Percentiles rank a stretch among this genome's conserved stretches.
phyloP scores from a whole-genome alignment of 2,797 vertebrate species.

The Diglossa cyanea region DNA sequence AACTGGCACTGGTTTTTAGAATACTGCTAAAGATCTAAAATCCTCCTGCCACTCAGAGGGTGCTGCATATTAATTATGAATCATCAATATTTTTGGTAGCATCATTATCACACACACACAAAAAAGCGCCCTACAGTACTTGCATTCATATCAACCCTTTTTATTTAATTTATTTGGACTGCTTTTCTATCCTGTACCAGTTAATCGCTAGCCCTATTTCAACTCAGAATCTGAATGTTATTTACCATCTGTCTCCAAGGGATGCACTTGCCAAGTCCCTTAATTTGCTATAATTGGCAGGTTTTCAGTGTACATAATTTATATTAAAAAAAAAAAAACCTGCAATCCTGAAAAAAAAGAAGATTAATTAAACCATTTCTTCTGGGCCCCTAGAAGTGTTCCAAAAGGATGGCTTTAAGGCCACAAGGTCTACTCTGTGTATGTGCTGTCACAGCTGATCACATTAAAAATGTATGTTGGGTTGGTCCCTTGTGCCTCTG shows the following conservation, averaged over 20 bases:
- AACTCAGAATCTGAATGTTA: constrained; percentile 80
- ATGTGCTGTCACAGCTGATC: constrained; percentile 77
- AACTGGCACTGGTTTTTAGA: constrained; percentile 43
- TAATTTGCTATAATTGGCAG: constrained; percentile 84
- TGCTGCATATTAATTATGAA: constrained; percentile 52
- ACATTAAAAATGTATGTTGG: constrained; percentile 81
- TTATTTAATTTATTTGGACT: constrained; percentile 75
- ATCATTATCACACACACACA: constrained; percentile 1
- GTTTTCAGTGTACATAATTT: constrained; percentile 84
- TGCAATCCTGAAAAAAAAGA: constrained; percentile 70
- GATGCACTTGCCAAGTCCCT: constrained; percentile 79
- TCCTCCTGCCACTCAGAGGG: constrained; percentile 37
- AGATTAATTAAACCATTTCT: constrained; percentile 81
- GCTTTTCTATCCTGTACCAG: constrained; percentile 72
- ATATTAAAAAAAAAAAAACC: constrained; percentile 66
- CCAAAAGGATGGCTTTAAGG: constrained; percentile 76
- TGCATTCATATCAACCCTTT: constrained; percentile 64
- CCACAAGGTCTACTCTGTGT: constrained; percentile 73
- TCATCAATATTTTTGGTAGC: constrained; percentile 67
- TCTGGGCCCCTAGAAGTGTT: constrained; percentile 75
- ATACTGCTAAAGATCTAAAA: constrained; percentile 22
- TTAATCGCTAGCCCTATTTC: constrained; percentile 77
- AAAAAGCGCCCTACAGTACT: constrained; percentile 35
- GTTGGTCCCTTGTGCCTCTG: constrained; percentile 73
- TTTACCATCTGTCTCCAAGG: constrained; percentile 83